Conservation (phyloP, 1,140 invertebrate genomes). For the Triops longicaudatus region DNA sequence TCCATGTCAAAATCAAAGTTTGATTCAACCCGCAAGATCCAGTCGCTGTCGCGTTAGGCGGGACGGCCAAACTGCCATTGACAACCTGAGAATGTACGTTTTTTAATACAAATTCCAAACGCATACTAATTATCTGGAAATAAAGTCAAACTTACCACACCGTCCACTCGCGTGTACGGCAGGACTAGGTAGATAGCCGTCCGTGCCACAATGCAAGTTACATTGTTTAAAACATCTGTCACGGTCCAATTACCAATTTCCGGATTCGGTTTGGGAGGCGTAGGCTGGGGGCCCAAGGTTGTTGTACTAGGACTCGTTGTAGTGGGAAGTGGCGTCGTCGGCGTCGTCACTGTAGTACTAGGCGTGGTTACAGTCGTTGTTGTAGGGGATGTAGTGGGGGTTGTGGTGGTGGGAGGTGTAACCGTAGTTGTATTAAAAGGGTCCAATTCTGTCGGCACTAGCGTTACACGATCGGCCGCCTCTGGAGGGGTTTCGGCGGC, state of each 20-base stretch:
- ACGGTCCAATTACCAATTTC: slow-evolving; percentile 21
- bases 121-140: background rate
- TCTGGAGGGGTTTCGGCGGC: background rate
- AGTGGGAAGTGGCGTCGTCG: slow-evolving; percentile 16
- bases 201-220: slow-evolving; percentile 23
- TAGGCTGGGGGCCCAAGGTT: slow-evolving; percentile 7
- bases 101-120: background rate
- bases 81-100: background rate
- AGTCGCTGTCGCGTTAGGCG: slow-evolving; percentile 22
- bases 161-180: slow-evolving; percentile 19
- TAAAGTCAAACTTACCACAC: slow-evolving; percentile 19
- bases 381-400: background rate
- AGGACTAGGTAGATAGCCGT: slow-evolving; percentile 18
- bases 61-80: slow-evolving; percentile 20
- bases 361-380: slow-evolving; percentile 19
- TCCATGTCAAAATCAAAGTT: slow-evolving; percentile 22
- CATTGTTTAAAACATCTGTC: background rate
- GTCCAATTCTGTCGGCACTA: background rate
- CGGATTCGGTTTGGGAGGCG: slow-evolving; percentile 23
- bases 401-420: slow-evolving; percentile 1
- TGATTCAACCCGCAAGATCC: slow-evolving; percentile 18
- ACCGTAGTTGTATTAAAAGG: background rate
- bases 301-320: slow-evolving; percentile 16
- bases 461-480: background rate
- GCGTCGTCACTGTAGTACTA: background rate